Evolutionary conservation across 1,140 invertebrate species (phyloP).

Genomic region (Drosophila mayri): DNA sequence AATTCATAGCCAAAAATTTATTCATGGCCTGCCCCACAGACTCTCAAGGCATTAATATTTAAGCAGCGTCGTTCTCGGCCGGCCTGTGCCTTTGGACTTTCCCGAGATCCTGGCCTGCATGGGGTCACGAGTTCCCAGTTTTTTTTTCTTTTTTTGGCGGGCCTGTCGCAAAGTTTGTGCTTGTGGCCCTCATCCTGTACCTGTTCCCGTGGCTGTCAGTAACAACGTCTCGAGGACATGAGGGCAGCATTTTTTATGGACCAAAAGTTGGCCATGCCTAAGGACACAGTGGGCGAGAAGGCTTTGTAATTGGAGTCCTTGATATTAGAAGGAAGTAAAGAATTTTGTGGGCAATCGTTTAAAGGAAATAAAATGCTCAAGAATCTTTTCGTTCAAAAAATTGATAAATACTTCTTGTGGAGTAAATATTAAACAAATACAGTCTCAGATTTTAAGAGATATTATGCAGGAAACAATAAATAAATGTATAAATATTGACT

Average conservation of each 20-base stretch:
- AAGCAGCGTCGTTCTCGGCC: constrained; percentile 64
- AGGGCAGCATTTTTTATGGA: constrained; percentile 71
- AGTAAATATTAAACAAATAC: no score
- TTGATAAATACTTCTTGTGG: no score
- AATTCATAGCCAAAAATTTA: constrained; percentile 84
- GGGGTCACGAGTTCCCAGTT: constrained; percentile 49
- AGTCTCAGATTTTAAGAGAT: no score
- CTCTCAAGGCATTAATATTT: constrained; percentile 78
- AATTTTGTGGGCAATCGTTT: no score
- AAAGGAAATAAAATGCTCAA: no score
- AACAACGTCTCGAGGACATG: constrained; percentile 76
- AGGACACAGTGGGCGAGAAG: constrained; percentile 38
- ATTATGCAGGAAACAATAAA: no score
- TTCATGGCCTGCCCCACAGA: constrained; percentile 72
- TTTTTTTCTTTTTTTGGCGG: constrained; percentile 27
- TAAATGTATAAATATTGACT: no score
- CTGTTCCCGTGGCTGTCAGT: constrained; percentile 61
- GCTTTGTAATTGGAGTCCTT: not conserved
- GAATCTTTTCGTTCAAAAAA: no score
- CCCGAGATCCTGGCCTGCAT: constrained; percentile 24
- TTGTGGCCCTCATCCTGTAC: constrained; percentile 29
- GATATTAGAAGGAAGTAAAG: not conserved
- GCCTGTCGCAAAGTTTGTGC: constrained; percentile 60
- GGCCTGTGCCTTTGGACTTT: constrained; percentile 29
- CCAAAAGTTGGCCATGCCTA: constrained; percentile 67